A percentile compares a stretch with the other conserved stretches of the same genome.
phyloP scores from a whole-genome alignment of 2,113 vertebrate genomes.

The Tachycineta bicolor region DNA sequence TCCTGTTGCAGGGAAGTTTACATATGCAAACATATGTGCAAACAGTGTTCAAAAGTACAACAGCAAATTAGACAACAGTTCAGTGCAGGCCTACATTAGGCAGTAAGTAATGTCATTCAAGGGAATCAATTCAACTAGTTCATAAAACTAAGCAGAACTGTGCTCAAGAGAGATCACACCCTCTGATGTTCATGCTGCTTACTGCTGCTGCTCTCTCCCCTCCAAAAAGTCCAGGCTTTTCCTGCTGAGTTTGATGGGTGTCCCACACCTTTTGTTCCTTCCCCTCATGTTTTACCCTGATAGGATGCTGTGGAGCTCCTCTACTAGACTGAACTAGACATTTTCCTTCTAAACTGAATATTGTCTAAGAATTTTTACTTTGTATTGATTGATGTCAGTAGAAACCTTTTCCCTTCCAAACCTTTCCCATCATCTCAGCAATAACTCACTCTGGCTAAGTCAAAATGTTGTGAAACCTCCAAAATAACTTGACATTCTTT shows the following conservation, averaged over 20 bases:
- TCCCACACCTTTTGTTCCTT: not conserved
- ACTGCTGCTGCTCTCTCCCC: not conserved
- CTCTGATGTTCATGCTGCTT: not conserved
- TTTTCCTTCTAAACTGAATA: not conserved
- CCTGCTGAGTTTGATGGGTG: not conserved
- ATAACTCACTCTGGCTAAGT: not conserved
- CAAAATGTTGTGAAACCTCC: not conserved
- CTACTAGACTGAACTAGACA: not conserved
- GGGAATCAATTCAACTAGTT: not conserved
- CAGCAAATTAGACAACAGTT: not conserved
- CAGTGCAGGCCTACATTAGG: not conserved
- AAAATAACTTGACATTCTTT: not conserved
- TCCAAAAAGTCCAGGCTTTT: not conserved
- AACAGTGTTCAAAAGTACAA: not conserved
- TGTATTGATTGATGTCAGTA: not conserved
- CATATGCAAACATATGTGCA: accelerated
- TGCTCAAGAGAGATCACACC: not conserved
- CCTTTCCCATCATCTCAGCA: not conserved
- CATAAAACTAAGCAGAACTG: not conserved
- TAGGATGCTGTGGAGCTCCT: not conserved
- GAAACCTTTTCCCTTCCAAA: not conserved
- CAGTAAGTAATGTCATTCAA: not conserved
- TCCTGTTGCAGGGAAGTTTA: not conserved
- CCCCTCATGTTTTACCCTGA: not conserved
- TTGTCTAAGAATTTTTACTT: not conserved